Base-by-base conservation (phyloP, 2,888 invertebrate genomes). In the Melanophora roralis region DNA sequence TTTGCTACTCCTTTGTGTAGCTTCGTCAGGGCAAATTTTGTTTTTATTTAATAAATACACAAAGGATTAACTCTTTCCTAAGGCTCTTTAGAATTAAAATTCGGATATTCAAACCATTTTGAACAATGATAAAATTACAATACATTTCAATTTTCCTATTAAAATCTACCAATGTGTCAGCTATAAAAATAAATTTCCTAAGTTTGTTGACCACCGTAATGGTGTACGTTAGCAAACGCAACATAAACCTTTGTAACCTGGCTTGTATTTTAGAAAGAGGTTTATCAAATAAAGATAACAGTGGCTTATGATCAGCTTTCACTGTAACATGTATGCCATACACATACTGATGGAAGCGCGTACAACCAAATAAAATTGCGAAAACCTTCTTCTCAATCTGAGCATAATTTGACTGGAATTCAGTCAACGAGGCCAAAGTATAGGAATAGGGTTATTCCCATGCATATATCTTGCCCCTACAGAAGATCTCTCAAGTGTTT, bases 131-230 rank as follows among this genome's bases (percentile, higher is more conserved):
- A n/a, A n/a, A n/a, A n/a, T n/a, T n/a, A n/a, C n/a, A n/a, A n/a
- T n/a, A n/a, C n/a, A n/a, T n/a, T n/a, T n/a, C n/a, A n/a, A n/a
- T n/a, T n/a, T n/a, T n/a, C n/a, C n/a, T n/a, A n/a, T n/a, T n/a
- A n/a, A n/a, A n/a, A n/a, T n/a, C n/a, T n/a, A n/a, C n/a, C n/a
- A n/a, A n/a, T 14, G 55, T 62, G 19, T 76, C 69, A 1, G 68
- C 76, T 57, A 69, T 47, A 53, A 38, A 76, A 49, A 69, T 19
- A 38, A 57, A 69, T 45, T 72, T 72, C 1, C 62, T 53, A n/a
- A 53, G 53, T 43, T 72, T 72, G 45, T 72, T 62, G 16, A 9
- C 27, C 4, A 72, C 51, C n/a, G 23, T 38, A 11, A 53, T 27
- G 16, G 49, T 36, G 27, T 60, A 71, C 6, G 32, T 38, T 16